Conservation (phyloP, 2,797 vertebrate species). For the Zalophus californianus region DNA sequence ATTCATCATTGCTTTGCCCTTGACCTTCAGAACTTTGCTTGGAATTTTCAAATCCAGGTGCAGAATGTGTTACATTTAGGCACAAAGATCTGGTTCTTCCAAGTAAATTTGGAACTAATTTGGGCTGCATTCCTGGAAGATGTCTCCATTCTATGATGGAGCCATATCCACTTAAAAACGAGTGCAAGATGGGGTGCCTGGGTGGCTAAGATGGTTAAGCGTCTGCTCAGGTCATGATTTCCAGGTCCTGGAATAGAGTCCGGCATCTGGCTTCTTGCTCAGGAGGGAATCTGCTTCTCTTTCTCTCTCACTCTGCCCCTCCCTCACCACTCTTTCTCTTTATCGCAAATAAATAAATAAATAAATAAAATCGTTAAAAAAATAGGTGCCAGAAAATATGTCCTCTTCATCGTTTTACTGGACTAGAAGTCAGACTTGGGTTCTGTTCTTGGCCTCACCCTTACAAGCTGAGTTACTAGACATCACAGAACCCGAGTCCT, state of each 20-base stretch:
- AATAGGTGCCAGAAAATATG: neutral
- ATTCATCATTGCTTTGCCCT: neutral
- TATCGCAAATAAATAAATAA: neutral
- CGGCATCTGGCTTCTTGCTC: neutral
- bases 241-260: neutral
- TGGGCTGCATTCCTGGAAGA: neutral
- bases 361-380: neutral
- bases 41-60: neutral
- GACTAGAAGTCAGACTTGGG: neutral
- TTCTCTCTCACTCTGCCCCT: neutral
- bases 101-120: neutral
- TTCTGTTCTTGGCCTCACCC: neutral
- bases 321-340: accelerated
- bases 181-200: neutral
- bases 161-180: neutral
- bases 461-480: neutral
- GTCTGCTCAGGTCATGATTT: neutral
- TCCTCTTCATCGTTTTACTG: neutral
- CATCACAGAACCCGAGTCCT: neutral
- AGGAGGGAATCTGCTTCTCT: neutral
- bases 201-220: neutral
- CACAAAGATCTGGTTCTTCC: neutral
- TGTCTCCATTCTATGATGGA: neutral
- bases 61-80: neutral
- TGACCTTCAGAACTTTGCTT: slow-evolving; percentile 39